These are phyloP conservation scores for Phoenicopterus ruber DNA, from an alignment of 2,113 vertebrate genomes.

Conservation along the genomic window DNA sequence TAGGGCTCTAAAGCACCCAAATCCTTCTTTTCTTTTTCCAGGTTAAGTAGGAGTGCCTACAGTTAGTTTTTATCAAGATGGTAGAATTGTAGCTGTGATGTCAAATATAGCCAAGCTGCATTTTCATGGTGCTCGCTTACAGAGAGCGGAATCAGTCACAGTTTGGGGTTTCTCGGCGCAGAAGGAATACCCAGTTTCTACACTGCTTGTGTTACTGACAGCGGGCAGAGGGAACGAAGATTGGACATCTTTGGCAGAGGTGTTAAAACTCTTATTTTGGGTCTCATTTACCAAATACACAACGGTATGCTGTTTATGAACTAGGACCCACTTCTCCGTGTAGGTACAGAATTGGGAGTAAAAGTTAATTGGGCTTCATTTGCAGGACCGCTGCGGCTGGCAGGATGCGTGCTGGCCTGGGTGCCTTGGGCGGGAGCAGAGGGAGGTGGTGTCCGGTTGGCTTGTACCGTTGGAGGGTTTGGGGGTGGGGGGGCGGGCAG, in stretches of 20 bases:
- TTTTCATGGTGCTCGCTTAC: not conserved
- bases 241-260: not conserved
- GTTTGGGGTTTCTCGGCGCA: not conserved
- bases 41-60: not conserved
- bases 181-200: not conserved
- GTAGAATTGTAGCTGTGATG: not conserved
- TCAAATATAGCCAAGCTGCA: not conserved
- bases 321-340: not conserved
- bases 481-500: not conserved
- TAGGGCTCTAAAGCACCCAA: not conserved
- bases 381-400: not conserved
- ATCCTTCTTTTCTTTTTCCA: not conserved
- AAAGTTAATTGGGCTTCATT: not conserved
- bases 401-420: not conserved
- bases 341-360: not conserved
- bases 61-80: not conserved
- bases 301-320: accelerated
- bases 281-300: not conserved
- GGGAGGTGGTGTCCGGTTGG: not conserved
- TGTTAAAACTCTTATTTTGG: not conserved
- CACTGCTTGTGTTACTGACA: not conserved
- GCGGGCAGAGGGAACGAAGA: not conserved
- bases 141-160: not conserved
- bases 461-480: too few species aligned
- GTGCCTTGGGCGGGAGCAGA: not conserved